A percentile compares a stretch with the other conserved stretches of the same genome.
Conservation (phyloP, 53 echinoderm and acorn worm genomes). For the Antedon mediterranea region DNA sequence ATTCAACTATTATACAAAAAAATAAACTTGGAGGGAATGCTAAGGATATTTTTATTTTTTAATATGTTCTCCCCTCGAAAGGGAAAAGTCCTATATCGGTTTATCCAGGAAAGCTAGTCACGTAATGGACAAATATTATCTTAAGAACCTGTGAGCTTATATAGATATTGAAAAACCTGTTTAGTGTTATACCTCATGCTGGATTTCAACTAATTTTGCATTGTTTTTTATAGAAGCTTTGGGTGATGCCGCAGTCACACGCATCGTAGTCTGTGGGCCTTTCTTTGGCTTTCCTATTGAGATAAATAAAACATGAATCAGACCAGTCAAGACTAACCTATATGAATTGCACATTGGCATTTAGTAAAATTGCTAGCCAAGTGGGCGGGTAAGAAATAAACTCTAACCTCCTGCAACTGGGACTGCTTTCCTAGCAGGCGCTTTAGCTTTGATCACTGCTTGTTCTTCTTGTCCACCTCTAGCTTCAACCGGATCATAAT, state of each 20-base stretch:
- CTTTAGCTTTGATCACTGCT: neutral
- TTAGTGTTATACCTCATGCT: neutral
- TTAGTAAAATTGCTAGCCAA: no score
- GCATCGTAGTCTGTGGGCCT: neutral
- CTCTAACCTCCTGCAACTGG: slow-evolving; percentile 12
- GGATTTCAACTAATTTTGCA: neutral
- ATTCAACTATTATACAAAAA: no score
- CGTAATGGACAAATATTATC: no score
- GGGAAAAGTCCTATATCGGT: no score
- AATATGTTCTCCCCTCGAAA: no score
- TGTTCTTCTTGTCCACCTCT: slow-evolving; percentile 1
- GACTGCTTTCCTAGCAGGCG: slow-evolving; percentile 2
- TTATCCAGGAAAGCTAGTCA: no score
- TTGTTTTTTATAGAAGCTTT: neutral
- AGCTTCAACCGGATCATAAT: slow-evolving; percentile 33
- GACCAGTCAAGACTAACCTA: neutral
- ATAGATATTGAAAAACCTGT: no score
- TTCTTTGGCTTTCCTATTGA: neutral
- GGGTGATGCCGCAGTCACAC: neutral
- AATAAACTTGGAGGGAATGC: no score
- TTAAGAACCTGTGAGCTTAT: no score
- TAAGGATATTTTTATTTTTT: no score
- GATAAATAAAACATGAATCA: neutral
- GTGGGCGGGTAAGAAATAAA: no score
- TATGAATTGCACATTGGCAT: no score